Conservation (phyloP, 2,797 vertebrate species). For the Manis crassicaudata region DNA sequence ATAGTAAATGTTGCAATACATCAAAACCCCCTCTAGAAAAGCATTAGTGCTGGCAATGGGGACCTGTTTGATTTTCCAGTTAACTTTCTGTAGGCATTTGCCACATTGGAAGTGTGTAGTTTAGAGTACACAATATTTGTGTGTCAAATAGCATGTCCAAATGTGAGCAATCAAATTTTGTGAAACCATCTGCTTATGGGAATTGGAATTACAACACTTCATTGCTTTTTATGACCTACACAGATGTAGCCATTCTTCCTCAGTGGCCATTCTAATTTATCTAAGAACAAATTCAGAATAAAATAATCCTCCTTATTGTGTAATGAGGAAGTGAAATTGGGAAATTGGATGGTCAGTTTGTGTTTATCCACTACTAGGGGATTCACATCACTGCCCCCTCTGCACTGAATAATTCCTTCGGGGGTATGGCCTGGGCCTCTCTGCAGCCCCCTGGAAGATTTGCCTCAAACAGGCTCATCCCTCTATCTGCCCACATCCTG, state of each 20-base stretch:
- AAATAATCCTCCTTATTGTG: neutral
- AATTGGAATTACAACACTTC: neutral
- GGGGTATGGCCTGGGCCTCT: neutral
- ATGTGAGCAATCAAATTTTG: neutral
- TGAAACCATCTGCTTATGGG: constrained; percentile 51
- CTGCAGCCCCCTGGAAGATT: neutral
- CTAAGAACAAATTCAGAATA: constrained; percentile 43
- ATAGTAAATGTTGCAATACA: too few relatives aligned
- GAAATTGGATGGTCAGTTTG: neutral
- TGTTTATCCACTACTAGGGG: neutral
- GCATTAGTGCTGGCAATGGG: rapidly evolving
- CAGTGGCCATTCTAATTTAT: constrained; percentile 5
- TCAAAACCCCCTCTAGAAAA: neutral
- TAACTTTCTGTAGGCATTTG: neutral
- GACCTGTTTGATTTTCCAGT: neutral
- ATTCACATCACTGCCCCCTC: too few relatives aligned
- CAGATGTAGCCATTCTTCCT: constrained; percentile 59
- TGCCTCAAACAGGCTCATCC: neutral
- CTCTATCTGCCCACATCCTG: neutral
- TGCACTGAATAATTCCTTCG: too few relatives aligned
- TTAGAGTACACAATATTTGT: neutral
- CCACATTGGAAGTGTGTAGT: neutral
- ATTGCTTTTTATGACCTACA: constrained; percentile 41
- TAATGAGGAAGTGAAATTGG: neutral
- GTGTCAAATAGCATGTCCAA: constrained; percentile 33